Percentiles rank a stretch among this genome's conserved stretches.
phyloP scores from a whole-genome alignment of 2,888 invertebrate genomes.

The Rhamnusium bicolor region DNA sequence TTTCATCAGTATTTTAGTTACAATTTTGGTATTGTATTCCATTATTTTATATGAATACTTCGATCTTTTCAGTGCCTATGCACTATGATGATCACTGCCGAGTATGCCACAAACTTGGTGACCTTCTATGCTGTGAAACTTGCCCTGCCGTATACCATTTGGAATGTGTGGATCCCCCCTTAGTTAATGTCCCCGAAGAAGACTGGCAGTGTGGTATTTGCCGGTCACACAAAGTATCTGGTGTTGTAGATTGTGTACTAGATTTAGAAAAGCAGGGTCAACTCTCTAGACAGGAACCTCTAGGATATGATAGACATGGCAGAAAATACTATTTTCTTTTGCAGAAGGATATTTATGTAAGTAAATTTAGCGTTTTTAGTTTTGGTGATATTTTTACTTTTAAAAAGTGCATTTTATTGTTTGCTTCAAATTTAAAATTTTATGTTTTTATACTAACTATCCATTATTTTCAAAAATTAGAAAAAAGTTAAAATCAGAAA shows the following conservation, averaged over 20 bases:
- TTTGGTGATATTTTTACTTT: no score
- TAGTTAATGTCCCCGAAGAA: conserved; percentile 95
- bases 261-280: conserved; percentile 94
- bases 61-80: conserved; percentile 80
- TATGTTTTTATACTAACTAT: no score
- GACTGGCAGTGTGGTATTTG: conserved; percentile 98
- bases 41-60: neutral
- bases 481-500: no score
- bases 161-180: conserved; percentile 95
- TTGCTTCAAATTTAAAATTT: no score
- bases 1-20: no score
- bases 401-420: no score
- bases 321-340: conserved; percentile 98
- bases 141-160: conserved; percentile 99
- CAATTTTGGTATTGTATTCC: no score
- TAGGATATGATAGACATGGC: conserved; percentile 97
- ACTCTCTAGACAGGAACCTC: conserved; percentile 91
- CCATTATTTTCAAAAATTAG: no score
- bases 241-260: conserved; percentile 94
- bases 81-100: conserved; percentile 95
- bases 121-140: conserved; percentile 96
- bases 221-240: conserved; percentile 90
- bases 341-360: conserved; percentile 93
- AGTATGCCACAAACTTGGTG: conserved; percentile 93
- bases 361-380: conserved; percentile 71